Percentiles rank a stretch among this genome's conserved stretches.
Conservation (phyloP, 37 sponge, comb jelly and placozoan genomes). For the Eunapius fragilis region DNA sequence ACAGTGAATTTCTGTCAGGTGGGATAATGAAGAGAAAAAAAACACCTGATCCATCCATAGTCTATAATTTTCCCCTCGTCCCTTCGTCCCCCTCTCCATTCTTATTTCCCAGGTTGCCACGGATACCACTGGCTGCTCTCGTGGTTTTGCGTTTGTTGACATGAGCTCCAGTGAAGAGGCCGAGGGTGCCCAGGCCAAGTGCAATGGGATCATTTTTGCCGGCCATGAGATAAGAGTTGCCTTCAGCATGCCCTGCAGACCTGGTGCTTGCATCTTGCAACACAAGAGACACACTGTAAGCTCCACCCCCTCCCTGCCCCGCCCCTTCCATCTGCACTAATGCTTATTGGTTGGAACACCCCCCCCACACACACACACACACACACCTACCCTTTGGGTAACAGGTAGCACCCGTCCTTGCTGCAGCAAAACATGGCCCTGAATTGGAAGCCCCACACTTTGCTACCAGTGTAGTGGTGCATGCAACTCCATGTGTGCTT, state of each 20-base stretch:
- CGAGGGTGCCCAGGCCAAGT: constrained; percentile 46
- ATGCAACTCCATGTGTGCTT: too few species aligned
- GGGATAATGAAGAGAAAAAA: background rate
- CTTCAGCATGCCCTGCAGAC: constrained; percentile 86
- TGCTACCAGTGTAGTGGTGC: too few species aligned
- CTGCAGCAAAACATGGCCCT: too few species aligned
- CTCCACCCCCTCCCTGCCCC: too few species aligned
- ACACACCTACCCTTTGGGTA: too few species aligned
- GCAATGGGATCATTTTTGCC: constrained; percentile 41
- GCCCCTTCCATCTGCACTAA: too few species aligned
- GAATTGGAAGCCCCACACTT: too few species aligned
- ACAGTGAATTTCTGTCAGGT: constrained; percentile 81
- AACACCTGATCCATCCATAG: background rate
- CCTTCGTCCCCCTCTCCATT: too few species aligned
- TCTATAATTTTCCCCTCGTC: too few species aligned
- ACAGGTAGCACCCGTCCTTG: too few species aligned
- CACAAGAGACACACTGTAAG: constrained; percentile 22
- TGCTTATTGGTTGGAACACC: too few species aligned
- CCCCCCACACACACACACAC: too few species aligned
- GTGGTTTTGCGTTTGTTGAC: constrained; percentile 85
- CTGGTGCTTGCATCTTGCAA: constrained; percentile 77
- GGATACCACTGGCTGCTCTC: constrained; percentile 30
- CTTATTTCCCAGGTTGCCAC: constrained; percentile 74
- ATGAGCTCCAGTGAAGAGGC: constrained; percentile 68
- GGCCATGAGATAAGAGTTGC: constrained; percentile 70